These are phyloP conservation scores for Chloroceryle amazona DNA, from an alignment of 2,797 vertebrate species.

Conservation along the genomic window DNA sequence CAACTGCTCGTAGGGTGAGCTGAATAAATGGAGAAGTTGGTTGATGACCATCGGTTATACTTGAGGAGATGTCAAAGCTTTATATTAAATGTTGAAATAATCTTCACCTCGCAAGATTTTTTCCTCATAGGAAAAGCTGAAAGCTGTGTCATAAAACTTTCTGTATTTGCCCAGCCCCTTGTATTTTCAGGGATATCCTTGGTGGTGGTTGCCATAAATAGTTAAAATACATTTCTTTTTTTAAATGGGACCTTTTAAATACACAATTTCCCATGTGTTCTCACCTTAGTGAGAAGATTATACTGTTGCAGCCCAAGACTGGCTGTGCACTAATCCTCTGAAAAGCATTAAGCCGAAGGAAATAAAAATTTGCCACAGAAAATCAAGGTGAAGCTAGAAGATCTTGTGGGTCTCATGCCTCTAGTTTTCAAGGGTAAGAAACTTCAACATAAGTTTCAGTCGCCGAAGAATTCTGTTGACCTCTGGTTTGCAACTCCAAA, in stretches of 20 bases:
- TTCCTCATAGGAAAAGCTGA: neutral
- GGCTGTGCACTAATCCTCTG: neutral
- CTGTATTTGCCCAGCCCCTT: neutral
- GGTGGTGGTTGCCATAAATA: neutral
- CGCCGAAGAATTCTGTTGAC: neutral
- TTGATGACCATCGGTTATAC: neutral
- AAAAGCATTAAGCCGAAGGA: neutral
- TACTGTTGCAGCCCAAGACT: neutral
- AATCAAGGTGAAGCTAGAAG: neutral
- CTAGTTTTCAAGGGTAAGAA: neutral
- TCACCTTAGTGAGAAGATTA: neutral
- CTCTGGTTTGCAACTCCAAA: neutral
- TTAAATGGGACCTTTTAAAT: neutral
- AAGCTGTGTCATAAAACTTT: neutral
- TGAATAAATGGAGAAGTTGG: neutral
- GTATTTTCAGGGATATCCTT: neutral
- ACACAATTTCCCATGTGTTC: neutral
- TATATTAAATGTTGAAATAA: neutral
- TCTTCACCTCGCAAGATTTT: neutral
- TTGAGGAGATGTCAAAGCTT: neutral
- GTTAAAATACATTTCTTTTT: neutral
- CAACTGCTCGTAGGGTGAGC: neutral
- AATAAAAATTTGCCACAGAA: neutral
- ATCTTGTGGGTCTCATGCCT: neutral
- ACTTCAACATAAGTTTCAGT: neutral